Conservation (phyloP, 2,888 invertebrate genomes). For the Caenorhabditis sp. region DNA sequence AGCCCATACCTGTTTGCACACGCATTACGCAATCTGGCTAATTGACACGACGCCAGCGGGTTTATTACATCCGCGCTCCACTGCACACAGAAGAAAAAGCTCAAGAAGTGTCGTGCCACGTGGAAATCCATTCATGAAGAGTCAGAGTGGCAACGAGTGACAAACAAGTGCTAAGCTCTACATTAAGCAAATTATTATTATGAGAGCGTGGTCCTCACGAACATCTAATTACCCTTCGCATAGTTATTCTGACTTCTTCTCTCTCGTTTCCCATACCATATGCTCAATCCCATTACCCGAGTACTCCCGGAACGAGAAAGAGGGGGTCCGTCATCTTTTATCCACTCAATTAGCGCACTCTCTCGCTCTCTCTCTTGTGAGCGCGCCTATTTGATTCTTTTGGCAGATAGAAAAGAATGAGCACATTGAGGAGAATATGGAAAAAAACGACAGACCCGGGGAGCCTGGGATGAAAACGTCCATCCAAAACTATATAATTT, state of each 20-base stretch:
- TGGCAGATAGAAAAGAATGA: background rate
- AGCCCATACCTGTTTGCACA: background rate
- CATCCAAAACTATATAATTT: conserved; percentile 33
- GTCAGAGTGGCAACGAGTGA: conserved; percentile 8
- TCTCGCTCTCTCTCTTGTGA: background rate
- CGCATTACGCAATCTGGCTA: conserved; percentile 15
- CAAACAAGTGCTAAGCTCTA: conserved; percentile 9
- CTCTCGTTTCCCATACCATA: conserved; percentile 47
- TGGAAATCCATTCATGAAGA: no score
- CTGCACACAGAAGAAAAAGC: no score
- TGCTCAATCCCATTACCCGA: conserved; percentile 56
- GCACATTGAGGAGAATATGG: background rate
- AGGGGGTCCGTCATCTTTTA: conserved; percentile 32
- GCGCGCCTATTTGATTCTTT: conserved; percentile 31
- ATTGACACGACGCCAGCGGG: background rate
- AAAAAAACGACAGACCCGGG: background rate
- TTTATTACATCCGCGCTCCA: background rate
- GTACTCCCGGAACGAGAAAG: background rate
- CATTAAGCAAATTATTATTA: conserved; percentile 49
- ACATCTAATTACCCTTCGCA: conserved; percentile 38
- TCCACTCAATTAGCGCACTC: conserved; percentile 56
- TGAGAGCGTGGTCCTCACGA: background rate
- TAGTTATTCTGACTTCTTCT: conserved; percentile 39
- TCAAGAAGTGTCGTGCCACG: no score
- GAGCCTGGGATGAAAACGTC: background rate